Base-by-base conservation (phyloP, 1,140 invertebrate species). In the Colletes gigas region DNA sequence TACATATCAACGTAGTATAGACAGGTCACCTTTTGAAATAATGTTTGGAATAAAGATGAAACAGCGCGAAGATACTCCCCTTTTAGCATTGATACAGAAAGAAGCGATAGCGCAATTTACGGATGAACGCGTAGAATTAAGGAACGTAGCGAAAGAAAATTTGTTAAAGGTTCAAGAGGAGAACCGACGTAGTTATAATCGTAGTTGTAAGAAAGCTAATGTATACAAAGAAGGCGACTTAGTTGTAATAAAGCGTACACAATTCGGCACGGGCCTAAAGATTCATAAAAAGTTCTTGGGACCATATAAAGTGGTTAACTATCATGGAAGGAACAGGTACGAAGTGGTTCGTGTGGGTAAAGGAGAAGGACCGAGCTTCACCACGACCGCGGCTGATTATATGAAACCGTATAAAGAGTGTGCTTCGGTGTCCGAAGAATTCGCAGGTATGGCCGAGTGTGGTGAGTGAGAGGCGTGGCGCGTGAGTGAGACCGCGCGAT, bases 31-130 rank as follows among this genome's bases (percentile, higher is more conserved):
- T 41, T 92, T 91, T 81, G 72, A 90, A 60, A 9, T 92, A 19
- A 65, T 92, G 19, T 77, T 86, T 57, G 90, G 90, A 7, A 78
- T 85, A 17, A 84, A 90, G 71, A 91, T 92, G 87, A 87, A 80
- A 83, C 74, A 47, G 39, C 83, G 66, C 15, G 82, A 87, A 76
- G 88, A 90, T 63, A 62, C 75, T 44, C 9, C 47, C 21, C 60
- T 90, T 17, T 74, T 66, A 74, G 71, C 87, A 54, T 39, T 74
- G 50, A 60, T 60, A 19, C 57, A 60, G 5, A 0, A 60, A 6
- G n/a, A 60, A 60, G 57, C 57, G n/a, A 21, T 21, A 7, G n/a
- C 5, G 7, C 6, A 8, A 7, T 60, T 21, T 60, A 8, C 5
- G 5, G 19, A 21, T 21, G 57, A 60, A 8, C 57, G n/a, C 5